A percentile compares a stretch with the other conserved stretches of the same genome.
Evolutionary conservation across 1,140 invertebrate genomes (phyloP).

Genomic region (Papilio dardanus): DNA sequence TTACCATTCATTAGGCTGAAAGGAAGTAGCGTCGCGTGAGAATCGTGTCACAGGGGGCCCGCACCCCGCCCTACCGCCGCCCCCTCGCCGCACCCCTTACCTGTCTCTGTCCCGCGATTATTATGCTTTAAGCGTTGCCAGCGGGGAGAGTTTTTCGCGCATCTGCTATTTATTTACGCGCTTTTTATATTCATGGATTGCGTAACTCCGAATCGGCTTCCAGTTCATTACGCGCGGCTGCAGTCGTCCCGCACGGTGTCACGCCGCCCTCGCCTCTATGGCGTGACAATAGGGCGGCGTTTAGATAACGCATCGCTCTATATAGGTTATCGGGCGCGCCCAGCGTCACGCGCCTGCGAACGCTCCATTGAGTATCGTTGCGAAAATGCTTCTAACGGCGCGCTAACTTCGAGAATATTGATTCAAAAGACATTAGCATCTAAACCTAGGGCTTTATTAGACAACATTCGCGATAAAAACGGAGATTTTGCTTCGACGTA

Average conservation of each 20-base stretch:
- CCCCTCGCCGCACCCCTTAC: slow-evolving; percentile 35
- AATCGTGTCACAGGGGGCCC: slow-evolving; percentile 74
- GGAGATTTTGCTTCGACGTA: too few relatives aligned
- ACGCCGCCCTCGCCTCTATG: slow-evolving; percentile 47
- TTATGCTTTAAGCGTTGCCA: slow-evolving; percentile 78
- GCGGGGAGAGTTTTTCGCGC: slow-evolving; percentile 78
- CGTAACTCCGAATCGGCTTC: slow-evolving; percentile 67
- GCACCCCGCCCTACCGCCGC: slow-evolving; percentile 44
- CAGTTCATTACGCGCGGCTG: slow-evolving; percentile 75
- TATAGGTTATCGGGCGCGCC: slow-evolving; percentile 70
- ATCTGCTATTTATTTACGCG: slow-evolving; percentile 82
- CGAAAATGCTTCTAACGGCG: slow-evolving; percentile 45
- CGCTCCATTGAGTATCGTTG: slow-evolving; percentile 72
- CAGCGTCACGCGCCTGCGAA: slow-evolving; percentile 55
- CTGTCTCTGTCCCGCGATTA: slow-evolving; percentile 66
- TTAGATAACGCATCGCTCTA: slow-evolving; percentile 40
- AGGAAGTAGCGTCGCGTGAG: slow-evolving; percentile 77
- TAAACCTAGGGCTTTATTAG: too few relatives aligned
- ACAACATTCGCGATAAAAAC: too few relatives aligned
- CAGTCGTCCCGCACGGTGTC: slow-evolving; percentile 47
- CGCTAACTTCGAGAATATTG: not conserved
- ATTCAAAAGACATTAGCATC: not conserved
- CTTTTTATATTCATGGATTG: slow-evolving; percentile 80
- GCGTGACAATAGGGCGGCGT: slow-evolving; percentile 42
- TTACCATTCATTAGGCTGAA: slow-evolving; percentile 77